Evolutionary conservation across 1,140 invertebrate species (phyloP).

Genomic region (Chelonus insularis): DNA sequence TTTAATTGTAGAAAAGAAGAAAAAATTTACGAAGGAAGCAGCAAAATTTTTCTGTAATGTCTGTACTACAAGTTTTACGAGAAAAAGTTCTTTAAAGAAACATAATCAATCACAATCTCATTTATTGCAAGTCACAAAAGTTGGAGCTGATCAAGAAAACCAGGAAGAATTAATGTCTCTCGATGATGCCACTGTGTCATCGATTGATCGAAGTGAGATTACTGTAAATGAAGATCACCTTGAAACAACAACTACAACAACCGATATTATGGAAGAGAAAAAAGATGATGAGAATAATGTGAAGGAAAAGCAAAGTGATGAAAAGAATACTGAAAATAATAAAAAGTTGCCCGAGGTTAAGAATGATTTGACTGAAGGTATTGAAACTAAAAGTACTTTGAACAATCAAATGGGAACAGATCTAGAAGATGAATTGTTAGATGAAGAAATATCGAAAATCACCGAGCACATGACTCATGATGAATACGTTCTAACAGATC

Average conservation of each 20-base stretch:
- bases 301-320: not conserved
- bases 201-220: constrained; percentile 16
- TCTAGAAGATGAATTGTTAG: constrained; percentile 52
- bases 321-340: not conserved
- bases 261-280: not conserved
- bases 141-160: constrained; percentile 26
- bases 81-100: constrained; percentile 56
- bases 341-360: not conserved
- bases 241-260: not conserved
- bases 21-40: constrained; percentile 54
- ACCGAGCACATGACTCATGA: constrained; percentile 59
- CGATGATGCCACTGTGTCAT: constrained; percentile 20
- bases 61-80: constrained; percentile 53
- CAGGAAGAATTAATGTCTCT: constrained; percentile 21
- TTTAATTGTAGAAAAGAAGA: constrained; percentile 54
- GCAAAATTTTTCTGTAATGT: constrained; percentile 55
- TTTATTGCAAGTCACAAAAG: constrained; percentile 41
- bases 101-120: constrained; percentile 55
- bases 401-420: constrained; percentile 30
- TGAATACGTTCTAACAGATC: constrained; percentile 56
- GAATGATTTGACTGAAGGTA: not conserved
- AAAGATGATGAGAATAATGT: not conserved
- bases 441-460: constrained; percentile 58
- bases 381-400: not conserved
- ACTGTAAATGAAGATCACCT: not conserved